A percentile compares a stretch with the other conserved stretches of the same genome.
phyloP scores from a whole-genome alignment of 2,113 vertebrate genomes.

The Micromys minutus region DNA sequence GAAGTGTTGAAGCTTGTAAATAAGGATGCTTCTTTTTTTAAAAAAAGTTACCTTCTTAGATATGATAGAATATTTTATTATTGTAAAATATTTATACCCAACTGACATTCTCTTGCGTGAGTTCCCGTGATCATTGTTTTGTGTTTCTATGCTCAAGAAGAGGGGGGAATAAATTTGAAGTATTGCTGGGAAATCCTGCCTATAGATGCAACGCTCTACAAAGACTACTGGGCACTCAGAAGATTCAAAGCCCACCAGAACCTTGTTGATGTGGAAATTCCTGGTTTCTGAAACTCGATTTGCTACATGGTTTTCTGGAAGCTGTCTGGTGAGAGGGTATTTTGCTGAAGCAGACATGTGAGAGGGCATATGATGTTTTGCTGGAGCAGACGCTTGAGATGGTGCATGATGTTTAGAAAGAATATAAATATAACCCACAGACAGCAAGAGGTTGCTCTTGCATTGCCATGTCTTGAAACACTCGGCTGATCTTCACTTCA shows the following conservation, averaged over 20 bases:
- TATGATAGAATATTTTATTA: neutral
- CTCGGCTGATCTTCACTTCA: too few relatives aligned
- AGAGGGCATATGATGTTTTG: too few relatives aligned
- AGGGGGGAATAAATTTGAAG: neutral
- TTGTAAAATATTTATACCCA: neutral
- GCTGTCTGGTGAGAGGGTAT: too few relatives aligned
- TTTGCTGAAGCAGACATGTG: too few relatives aligned
- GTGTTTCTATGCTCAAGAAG: conserved; percentile 15
- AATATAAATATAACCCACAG: too few relatives aligned
- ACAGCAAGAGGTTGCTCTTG: too few relatives aligned
- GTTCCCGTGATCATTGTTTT: neutral
- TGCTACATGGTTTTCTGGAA: too few relatives aligned
- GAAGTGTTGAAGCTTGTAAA: neutral
- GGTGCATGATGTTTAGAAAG: too few relatives aligned
- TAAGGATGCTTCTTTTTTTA: neutral
- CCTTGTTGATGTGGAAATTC: too few relatives aligned
- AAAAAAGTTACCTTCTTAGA: neutral
- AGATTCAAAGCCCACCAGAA: neutral
- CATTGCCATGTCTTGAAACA: too few relatives aligned
- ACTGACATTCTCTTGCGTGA: neutral
- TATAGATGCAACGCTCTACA: neutral
- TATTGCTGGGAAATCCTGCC: conserved; percentile 26
- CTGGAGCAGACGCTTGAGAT: too few relatives aligned
- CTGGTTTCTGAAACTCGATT: too few relatives aligned
- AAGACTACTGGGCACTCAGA: neutral